Evolutionary conservation across 2,888 invertebrate genomes (phyloP), one percentile per base, ranked within the genome.

Genomic region (Pediacus dermestoides): DNA sequence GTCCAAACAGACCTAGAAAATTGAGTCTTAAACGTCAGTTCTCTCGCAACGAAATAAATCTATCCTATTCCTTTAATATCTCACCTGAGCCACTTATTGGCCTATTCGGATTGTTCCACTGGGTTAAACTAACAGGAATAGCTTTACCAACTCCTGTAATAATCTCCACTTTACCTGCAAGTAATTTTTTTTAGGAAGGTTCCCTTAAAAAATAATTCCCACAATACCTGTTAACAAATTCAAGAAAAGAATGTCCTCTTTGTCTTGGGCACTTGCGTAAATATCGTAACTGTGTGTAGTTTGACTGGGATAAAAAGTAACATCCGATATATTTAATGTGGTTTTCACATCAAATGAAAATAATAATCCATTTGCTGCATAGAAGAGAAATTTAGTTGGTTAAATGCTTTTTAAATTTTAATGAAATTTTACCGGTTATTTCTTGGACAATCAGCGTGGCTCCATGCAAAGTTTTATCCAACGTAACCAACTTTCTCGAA

Each of bases 281-380:
- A 85, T 71, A 63, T 86, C 85, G 59, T 85, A 85, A 41, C 83
- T 82, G 59, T 82, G 81, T 12, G 79, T 80, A 2, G 76, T 77
- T 58, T 79, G 77, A 27, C 85, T 82, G 1, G 84, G 81, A 65
- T 81, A 83, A 64, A 85, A 85, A 2, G 82, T 78, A 34, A 83
- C 74, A 57, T 81, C 82, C 52, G 82, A 83, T 50, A 85, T 78
- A 62, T 81, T 81, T 43, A 85, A 67, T 3, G 81, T 82, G 4
- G 85, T 85, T 65, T 82, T 82, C 36, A 85, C 84, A 55, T 85
- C 85, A 64, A 84, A 85, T 16, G 77, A 72, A 57, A 84, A 83
- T 51, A 76, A 74, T 40, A 85, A 67, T 30, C 85, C 85, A 50
- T 68, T 72, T 27, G 75, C 81, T 81, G 62, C 1, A 68, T 69